Conservation (phyloP, 2,888 invertebrate species). For the Melipona bicolor region DNA sequence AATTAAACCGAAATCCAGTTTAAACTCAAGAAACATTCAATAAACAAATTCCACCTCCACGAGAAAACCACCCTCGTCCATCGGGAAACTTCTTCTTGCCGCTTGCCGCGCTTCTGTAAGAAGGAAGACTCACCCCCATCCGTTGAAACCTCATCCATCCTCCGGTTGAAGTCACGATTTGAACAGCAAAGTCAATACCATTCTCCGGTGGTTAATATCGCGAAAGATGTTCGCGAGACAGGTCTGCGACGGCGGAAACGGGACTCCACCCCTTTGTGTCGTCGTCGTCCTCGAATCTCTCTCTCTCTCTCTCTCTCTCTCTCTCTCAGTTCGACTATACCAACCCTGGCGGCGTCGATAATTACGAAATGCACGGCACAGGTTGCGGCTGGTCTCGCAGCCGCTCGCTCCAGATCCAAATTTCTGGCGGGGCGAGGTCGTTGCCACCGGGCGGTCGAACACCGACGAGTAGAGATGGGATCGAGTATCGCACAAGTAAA, state of each 20-base stretch:
- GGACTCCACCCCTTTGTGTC: constrained; percentile 6
- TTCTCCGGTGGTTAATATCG: constrained; percentile 7
- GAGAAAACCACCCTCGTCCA: background rate
- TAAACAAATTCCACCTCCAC: background rate
- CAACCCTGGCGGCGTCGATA: constrained; percentile 35
- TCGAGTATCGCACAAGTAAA: too few species aligned
- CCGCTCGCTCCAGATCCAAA: constrained; percentile 62
- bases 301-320: background rate
- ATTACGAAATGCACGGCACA: constrained; percentile 45
- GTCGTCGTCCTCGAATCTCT: background rate
- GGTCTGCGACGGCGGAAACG: constrained; percentile 9
- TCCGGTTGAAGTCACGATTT: background rate
- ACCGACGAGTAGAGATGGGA: constrained; percentile 33
- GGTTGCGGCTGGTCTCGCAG: constrained; percentile 19
- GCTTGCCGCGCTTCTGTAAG: background rate
- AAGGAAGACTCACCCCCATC: background rate
- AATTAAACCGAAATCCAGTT: background rate
- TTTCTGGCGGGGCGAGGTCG: constrained; percentile 59
- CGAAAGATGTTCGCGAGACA: constrained; percentile 22
- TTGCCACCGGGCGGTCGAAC: constrained; percentile 53
- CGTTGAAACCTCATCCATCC: background rate
- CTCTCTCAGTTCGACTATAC: too few species aligned
- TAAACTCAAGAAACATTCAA: background rate
- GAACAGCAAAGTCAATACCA: constrained; percentile 31
- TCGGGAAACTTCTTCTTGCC: background rate